These are phyloP conservation scores for Enteromius thamalakanensis DNA, from an alignment of 2,797 vertebrate species.

Conservation along the genomic window DNA sequence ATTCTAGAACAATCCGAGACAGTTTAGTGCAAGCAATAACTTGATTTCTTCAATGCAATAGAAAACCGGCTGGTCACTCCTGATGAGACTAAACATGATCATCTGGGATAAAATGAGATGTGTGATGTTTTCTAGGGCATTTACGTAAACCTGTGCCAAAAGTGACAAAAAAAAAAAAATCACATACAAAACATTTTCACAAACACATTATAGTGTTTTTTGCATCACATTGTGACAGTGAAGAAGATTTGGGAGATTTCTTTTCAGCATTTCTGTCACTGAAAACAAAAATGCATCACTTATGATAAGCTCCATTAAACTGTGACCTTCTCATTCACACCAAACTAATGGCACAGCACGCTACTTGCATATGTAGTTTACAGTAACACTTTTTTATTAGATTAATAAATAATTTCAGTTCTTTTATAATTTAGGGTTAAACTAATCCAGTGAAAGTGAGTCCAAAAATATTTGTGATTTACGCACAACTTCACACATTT, in stretches of 20 bases:
- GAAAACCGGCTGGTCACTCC: background rate
- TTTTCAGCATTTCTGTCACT: background rate
- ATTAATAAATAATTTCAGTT: conserved; percentile 26
- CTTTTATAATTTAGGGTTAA: conserved; percentile 14
- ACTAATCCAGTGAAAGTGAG: conserved; percentile 38
- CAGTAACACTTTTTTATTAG: conserved; percentile 24
- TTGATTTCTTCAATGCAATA: conserved; percentile 7
- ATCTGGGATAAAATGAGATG: background rate
- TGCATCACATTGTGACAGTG: conserved; percentile 3
- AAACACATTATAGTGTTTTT: conserved; percentile 4
- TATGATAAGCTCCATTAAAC: background rate
- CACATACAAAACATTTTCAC: background rate
- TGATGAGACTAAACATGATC: background rate
- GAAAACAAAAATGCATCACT: conserved; percentile 1
- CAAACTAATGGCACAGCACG: conserved; percentile 20
- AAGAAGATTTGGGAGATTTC: conserved; percentile 1
- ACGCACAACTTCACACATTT: background rate
- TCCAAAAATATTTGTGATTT: conserved; percentile 51
- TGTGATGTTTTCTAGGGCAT: background rate
- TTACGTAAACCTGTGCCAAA: background rate
- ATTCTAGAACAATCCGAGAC: conserved; percentile 16
- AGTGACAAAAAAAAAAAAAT: background rate
- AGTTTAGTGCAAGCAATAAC: conserved; percentile 32
- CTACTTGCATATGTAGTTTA: conserved; percentile 39
- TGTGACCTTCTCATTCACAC: background rate